These are phyloP conservation scores for Mesochorus sp. DNA, from an alignment of 2,888 invertebrate genomes.

Conservation along the genomic window DNA sequence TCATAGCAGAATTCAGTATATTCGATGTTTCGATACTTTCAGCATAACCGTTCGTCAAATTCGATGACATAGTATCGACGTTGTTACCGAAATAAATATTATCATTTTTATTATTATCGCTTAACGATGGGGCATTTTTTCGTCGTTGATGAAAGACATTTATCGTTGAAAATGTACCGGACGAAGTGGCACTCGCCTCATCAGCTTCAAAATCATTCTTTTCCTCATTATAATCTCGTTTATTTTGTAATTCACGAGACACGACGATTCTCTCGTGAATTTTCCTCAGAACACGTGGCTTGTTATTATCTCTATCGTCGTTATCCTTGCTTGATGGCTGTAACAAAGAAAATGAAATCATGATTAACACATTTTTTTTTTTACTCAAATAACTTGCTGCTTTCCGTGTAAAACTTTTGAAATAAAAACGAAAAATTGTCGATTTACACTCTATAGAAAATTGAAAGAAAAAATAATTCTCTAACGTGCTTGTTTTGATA, in stretches of 20 bases:
- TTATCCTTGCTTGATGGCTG: conserved; percentile 62
- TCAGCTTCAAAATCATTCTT: background rate
- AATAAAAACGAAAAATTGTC: no score
- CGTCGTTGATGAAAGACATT: conserved; percentile 77
- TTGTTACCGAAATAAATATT: background rate
- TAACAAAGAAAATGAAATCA: conserved; percentile 47
- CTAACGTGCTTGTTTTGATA: no score
- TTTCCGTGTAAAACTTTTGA: no score
- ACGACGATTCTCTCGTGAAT: conserved; percentile 45
- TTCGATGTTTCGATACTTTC: conserved; percentile 40
- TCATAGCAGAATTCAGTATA: conserved; percentile 66
- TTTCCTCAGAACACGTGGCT: conserved; percentile 18
- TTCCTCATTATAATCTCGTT: conserved; percentile 26
- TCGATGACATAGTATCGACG: conserved; percentile 1
- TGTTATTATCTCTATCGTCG: conserved; percentile 44
- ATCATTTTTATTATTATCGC: conserved; percentile 57
- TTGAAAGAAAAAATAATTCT: no score
- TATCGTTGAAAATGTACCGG: conserved; percentile 67
- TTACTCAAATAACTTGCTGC: background rate
- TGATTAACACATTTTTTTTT: conserved; percentile 25
- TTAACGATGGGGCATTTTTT: conserved; percentile 68
- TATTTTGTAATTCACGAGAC: conserved; percentile 40
- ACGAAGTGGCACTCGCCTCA: conserved; percentile 3
- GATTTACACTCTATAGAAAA: no score
- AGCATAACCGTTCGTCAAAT: background rate